A percentile compares a stretch with the other conserved stretches of the same genome.
Conservation (phyloP, 53 echinoderm and acorn worm species). For the Astropecten irregularis region DNA sequence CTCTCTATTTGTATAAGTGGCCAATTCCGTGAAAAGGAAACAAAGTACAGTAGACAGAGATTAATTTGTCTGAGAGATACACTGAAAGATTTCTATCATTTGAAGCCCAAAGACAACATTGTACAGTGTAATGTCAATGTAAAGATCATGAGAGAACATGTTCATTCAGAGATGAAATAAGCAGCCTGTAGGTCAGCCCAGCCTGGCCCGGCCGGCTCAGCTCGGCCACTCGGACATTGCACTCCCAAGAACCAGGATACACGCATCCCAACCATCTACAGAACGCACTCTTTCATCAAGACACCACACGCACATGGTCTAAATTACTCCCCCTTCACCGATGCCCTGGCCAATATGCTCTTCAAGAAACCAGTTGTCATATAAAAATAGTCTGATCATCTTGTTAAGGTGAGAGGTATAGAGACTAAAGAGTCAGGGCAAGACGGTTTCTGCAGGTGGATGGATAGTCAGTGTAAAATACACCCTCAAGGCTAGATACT, state of each 20-base stretch:
- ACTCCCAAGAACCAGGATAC: not conserved
- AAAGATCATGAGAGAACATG: no score
- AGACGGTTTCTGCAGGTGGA: not conserved
- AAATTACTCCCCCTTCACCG: not conserved
- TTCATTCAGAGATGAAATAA: no score
- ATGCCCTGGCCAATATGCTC: constrained; percentile 6
- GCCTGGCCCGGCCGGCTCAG: no score
- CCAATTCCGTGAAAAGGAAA: no score
- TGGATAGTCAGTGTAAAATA: constrained; percentile 10
- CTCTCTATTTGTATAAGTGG: no score
- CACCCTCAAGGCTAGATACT: constrained; percentile 9
- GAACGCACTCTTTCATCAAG: not conserved
- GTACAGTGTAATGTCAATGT: no score
- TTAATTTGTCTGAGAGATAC: no score
- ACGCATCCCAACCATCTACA: not conserved
- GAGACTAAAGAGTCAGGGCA: not conserved
- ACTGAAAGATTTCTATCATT: no score
- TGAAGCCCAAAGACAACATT: no score
- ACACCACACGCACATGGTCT: not conserved
- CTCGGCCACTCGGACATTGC: constrained; percentile 13
- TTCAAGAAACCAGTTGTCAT: not conserved
- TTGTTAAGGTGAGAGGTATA: not conserved
- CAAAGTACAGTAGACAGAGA: no score
- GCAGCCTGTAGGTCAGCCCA: no score
- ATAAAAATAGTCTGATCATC: not conserved